Conservation (phyloP, 2,797 vertebrate species). For the Hafferia zeledoni region DNA sequence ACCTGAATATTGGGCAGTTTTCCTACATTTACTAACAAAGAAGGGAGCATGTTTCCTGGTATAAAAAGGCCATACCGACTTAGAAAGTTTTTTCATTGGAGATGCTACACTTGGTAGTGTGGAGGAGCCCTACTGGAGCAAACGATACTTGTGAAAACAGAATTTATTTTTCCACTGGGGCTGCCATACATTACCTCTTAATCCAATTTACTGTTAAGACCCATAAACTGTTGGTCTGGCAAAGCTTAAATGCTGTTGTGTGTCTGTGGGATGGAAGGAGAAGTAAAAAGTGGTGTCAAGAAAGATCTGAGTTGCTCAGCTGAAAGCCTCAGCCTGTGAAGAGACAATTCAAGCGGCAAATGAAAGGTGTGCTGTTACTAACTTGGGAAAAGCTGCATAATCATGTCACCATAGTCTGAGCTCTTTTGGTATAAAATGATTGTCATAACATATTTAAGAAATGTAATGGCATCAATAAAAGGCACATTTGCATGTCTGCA, state of each 20-base stretch:
- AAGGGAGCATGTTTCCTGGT: neutral
- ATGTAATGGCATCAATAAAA: neutral
- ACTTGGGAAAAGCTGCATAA: neutral
- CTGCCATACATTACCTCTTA: neutral
- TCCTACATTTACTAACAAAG: neutral
- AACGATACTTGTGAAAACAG: neutral
- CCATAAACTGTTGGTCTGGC: neutral
- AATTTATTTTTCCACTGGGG: neutral
- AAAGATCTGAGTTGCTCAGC: neutral
- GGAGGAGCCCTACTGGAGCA: fast-evolving
- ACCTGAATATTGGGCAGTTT: neutral
- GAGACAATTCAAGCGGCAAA: neutral
- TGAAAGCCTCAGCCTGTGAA: neutral
- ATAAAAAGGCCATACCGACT: neutral
- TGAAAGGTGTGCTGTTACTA: neutral
- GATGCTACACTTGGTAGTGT: fast-evolving
- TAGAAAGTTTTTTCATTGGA: neutral
- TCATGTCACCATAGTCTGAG: neutral
- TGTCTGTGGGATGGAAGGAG: neutral
- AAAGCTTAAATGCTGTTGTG: neutral
- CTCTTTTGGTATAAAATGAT: neutral
- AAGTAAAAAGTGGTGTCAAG: neutral
- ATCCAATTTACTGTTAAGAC: neutral
- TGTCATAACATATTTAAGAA: neutral
- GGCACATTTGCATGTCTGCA: neutral